Base-by-base conservation (phyloP, 2,113 vertebrate genomes). In the Ariopsis seemanni region DNA sequence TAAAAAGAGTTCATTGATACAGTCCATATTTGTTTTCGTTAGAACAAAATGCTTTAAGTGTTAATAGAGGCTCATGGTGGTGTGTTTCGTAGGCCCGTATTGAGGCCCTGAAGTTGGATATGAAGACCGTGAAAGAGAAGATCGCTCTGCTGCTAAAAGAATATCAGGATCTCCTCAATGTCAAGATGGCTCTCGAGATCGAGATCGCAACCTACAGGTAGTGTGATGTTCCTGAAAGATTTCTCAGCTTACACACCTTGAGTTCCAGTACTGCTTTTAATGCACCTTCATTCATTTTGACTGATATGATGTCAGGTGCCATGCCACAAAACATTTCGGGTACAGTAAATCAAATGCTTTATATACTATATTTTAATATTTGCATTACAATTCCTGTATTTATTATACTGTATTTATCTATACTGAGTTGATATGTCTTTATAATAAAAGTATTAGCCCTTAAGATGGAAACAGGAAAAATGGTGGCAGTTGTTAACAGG, bases 121-220 rank as follows among this genome's bases (percentile, higher is more conserved):
- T 96, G 86, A 94, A 92, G 82, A 81, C 88, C 8, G 92, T 91
- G 17, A 94, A 94, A 77, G 93, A 93, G 88, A 96, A 95, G 91
- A 95, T 95, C 57, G 91, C 93, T 62, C 89, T 94, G 81, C 92
- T 95, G 85, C 88, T 96, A 78, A 86, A 92, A 27, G 95, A 96
- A 90, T 95, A 96, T 88, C 95, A 96, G 91, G 93, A 95, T 15
- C 91, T 95, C 48, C 93, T 96, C 10, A 96, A 95, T 53, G 74
- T 93, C 10, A 96, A 96, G 89, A 96, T 96, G 95, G 92, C 95
- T 52, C 90, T 96, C 57, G 95, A 96, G 86, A 93, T 95, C 82
- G 95, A 96, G 91, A 96, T 96, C 85, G 91, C 91, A 85, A 95
- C 96, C 77, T 96, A 96, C 91, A 95, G 95, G 95, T 96, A 87